Evolutionary conservation across 2,888 invertebrate species (phyloP).

Genomic region (Cosmia trapezina): DNA sequence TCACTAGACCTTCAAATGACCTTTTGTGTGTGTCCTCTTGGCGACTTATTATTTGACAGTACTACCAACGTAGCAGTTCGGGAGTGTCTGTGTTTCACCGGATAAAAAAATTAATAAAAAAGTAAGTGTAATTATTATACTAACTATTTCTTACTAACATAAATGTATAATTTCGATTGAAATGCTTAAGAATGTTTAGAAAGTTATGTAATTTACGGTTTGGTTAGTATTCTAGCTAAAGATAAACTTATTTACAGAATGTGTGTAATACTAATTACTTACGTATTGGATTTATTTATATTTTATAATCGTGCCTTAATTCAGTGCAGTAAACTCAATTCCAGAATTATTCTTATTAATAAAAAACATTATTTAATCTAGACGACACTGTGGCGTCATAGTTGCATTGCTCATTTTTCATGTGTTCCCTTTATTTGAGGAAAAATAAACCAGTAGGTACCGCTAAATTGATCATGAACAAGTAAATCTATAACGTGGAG

Average conservation of each 20-base stretch:
- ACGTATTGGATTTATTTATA: constrained; percentile 6
- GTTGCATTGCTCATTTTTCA: constrained; percentile 28
- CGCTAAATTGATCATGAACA: background rate
- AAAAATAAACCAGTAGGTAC: background rate
- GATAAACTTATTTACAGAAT: constrained; percentile 24
- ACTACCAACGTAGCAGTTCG: constrained; percentile 80
- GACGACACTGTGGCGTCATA: constrained; percentile 27
- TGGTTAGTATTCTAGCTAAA: constrained; percentile 45
- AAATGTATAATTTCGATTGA: background rate
- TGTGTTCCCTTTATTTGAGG: background rate
- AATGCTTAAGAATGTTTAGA: constrained; percentile 43
- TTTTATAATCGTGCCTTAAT: background rate
- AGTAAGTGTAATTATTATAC: constrained; percentile 72
- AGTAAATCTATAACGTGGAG: background rate
- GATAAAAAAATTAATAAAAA: constrained; percentile 65
- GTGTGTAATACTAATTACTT: background rate
- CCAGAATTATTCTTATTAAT: background rate
- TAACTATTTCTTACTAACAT: constrained; percentile 27
- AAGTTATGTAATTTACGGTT: constrained; percentile 37
- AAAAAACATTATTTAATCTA: background rate
- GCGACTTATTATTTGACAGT: constrained; percentile 82
- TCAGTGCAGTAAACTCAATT: background rate
- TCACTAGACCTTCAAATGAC: constrained; percentile 89
- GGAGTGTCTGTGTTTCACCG: constrained; percentile 82
- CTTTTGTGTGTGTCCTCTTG: constrained; percentile 84